Base-by-base conservation (phyloP, 2,888 invertebrate species). In the Drosophila melanosoma region DNA sequence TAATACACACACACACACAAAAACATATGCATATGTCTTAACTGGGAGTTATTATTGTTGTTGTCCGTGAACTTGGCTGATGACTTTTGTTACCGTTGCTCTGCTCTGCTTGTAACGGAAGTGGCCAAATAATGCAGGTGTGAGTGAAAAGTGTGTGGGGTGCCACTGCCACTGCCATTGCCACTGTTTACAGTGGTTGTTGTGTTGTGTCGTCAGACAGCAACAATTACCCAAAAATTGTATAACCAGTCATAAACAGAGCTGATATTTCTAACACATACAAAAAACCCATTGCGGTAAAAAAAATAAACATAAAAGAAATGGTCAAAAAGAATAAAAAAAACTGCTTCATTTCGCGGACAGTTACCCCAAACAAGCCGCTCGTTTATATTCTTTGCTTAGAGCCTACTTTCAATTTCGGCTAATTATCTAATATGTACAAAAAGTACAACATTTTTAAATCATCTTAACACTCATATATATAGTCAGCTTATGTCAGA, bases 41-140 rank as follows among this genome's bases (percentile, higher is more conserved):
- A 17, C 23, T 11, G 6, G 26, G 23, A 42, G n/a, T 49, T 40
- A 36, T 62, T 61, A 38, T 48, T 66, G 17, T 52, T 64, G 49
- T 58, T 63, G 82, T 78, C 87, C 89, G 87, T 90, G 91, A 90
- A 90, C 90, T 90, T 90, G 89, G 81, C 85, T 81, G 77, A 82
- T 79, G 88, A 77, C 74, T 74, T 83, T 74, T 64, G 83, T 83
- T 81, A 76, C 73, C 74, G 82, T 71, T 87, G 72, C 65, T 75
- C 53, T 64, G 66, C 51, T 56, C 49, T 11, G 54, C 52, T 69
- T 66, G 84, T 80, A 89, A 87, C 84, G 88, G 90, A 86, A 87
- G 69, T 79, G 64, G 33, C 60, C 67, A 65, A 76, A 76, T 62
- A 54, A 40, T 71, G 52, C 54, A 66, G 51, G 60, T 72, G 69